Evolutionary conservation across 64 coral and sea anemone species (phyloP).

Genomic region (Cladopsammia gracilis): DNA sequence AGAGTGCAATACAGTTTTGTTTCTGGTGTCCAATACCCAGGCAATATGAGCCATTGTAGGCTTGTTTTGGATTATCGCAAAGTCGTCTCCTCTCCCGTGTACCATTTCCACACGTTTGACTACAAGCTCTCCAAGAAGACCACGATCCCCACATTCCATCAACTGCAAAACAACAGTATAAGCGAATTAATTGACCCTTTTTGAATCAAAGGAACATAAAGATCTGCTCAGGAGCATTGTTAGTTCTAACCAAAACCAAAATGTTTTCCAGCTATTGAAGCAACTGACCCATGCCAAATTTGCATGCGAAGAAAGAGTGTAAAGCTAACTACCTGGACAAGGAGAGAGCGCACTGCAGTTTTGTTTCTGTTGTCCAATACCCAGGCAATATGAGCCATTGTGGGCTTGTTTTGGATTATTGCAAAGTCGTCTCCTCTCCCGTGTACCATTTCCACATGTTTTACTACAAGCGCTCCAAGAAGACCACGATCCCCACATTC

Average conservation of each 20-base stretch:
- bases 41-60: neutral
- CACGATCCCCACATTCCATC: slow-evolving; percentile 15
- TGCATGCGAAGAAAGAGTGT: no score
- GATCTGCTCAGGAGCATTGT: no score
- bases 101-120: slow-evolving; percentile 24
- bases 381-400: neutral
- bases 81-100: slow-evolving; percentile 3
- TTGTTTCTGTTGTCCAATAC: neutral
- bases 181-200: neutral
- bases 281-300: no score
- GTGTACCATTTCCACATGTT: slow-evolving; percentile 9
- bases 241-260: no score
- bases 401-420: slow-evolving; percentile 16
- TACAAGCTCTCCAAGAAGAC: neutral
- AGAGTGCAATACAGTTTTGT: neutral
- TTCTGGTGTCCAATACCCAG: neutral
- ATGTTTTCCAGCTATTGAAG: no score
- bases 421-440: slow-evolving; percentile 10
- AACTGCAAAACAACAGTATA: neutral
- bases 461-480: neutral
- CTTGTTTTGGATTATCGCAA: slow-evolving; percentile 23
- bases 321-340: neutral
- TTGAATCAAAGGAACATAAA: no score
- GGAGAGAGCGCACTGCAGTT: neutral
- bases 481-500: neutral